Percentiles rank a stretch among this genome's conserved stretches.
Conservation (phyloP, 2,113 vertebrate species). For the Stomatorhinus ivindoensis region DNA sequence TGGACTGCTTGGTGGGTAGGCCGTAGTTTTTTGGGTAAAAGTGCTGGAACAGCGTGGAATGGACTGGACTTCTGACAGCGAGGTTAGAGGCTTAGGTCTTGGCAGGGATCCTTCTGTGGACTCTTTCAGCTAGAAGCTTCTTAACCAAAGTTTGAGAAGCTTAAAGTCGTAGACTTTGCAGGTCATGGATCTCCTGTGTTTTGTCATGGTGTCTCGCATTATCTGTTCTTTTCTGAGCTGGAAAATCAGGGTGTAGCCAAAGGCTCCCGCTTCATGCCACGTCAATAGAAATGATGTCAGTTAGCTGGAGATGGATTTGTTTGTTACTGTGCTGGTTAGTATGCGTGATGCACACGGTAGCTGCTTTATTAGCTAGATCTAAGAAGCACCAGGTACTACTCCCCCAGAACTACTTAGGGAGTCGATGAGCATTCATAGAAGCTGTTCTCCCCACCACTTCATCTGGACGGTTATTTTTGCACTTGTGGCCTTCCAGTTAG, state of each 20-base stretch:
- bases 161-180: not conserved
- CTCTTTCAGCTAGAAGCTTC: not conserved
- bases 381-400: not conserved
- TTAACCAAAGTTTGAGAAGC: not conserved
- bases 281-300: not conserved
- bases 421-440: not conserved
- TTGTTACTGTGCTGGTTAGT: not conserved
- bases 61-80: not conserved
- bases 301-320: not conserved
- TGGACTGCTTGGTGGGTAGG: not conserved
- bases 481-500: not conserved
- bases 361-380: not conserved
- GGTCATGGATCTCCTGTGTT: not conserved
- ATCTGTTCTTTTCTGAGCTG: not conserved
- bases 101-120: not conserved
- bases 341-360: not conserved
- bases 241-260: not conserved
- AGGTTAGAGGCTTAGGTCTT: not conserved
- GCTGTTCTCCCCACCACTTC: not conserved
- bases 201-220: not conserved
- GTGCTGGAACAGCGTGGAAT: not conserved
- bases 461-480: not conserved
- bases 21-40: not conserved
- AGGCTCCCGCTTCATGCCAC: not conserved
- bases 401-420: not conserved